A percentile compares a stretch with the other conserved stretches of the same genome.
These are phyloP conservation scores for Sarcophaga caerulescens DNA, from an alignment of 2,888 invertebrate species.

Conservation along the genomic window DNA sequence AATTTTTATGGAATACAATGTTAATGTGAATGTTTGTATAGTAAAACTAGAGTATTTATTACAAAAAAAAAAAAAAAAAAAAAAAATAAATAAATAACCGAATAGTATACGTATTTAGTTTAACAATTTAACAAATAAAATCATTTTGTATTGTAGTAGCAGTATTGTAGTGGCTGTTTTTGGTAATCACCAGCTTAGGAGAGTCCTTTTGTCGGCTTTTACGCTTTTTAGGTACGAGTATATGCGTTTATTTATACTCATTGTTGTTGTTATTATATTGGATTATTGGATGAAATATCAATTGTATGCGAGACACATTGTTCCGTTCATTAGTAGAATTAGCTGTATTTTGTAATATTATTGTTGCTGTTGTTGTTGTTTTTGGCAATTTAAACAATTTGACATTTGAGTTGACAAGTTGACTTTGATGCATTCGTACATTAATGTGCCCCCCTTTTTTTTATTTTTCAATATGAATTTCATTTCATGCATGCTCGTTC, in stretches of 20 bases:
- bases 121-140: conserved; percentile 31
- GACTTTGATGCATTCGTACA: conserved; percentile 74
- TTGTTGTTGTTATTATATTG: conserved; percentile 27
- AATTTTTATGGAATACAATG: conserved; percentile 41
- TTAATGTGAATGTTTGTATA: conserved; percentile 7
- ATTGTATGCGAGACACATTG: neutral
- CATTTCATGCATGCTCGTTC: conserved; percentile 15
- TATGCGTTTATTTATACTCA: neutral
- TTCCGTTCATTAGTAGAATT: conserved; percentile 25
- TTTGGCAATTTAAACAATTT: conserved; percentile 74
- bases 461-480: neutral
- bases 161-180: neutral
- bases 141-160: neutral
- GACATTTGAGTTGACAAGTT: conserved; percentile 78
- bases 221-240: neutral
- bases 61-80: too few relatives aligned
- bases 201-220: conserved; percentile 71
- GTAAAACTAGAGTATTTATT: too few relatives aligned
- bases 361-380: conserved; percentile 64
- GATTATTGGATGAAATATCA: conserved; percentile 42
- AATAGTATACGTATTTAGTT: too few relatives aligned
- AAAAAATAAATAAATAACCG: too few relatives aligned
- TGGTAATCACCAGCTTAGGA: conserved; percentile 71
- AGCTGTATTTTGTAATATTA: neutral
- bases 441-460: conserved; percentile 40